Conservation (phyloP, 2,888 invertebrate genomes). For the Bellardia pandia region DNA sequence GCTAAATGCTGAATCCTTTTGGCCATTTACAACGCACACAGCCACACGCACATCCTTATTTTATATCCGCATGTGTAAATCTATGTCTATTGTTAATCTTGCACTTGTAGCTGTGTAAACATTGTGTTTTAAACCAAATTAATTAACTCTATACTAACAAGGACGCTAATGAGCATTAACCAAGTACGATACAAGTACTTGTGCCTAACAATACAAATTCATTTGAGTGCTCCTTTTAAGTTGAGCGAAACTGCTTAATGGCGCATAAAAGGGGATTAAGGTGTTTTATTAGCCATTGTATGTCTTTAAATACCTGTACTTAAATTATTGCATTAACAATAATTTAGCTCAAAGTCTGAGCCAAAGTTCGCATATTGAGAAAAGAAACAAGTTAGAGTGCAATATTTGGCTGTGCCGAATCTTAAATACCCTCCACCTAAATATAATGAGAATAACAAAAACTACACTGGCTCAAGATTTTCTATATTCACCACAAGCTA, state of each 20-base stretch:
- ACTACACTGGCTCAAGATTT: too few relatives aligned
- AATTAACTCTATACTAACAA: conserved; percentile 48
- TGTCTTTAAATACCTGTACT: neutral
- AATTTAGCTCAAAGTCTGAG: too few relatives aligned
- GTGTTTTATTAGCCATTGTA: conserved; percentile 29
- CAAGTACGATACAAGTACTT: neutral
- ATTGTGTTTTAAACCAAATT: conserved; percentile 43
- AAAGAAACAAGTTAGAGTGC: too few relatives aligned
- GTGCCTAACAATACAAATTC: neutral
- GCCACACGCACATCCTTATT: conserved; percentile 16
- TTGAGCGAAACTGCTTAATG: conserved; percentile 34
- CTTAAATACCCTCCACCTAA: too few relatives aligned
- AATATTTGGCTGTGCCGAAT: too few relatives aligned
- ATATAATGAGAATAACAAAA: too few relatives aligned
- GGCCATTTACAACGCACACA: conserved; percentile 6
- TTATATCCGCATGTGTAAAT: neutral
- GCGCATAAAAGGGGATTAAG: conserved; percentile 30
- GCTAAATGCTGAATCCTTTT: conserved; percentile 15
- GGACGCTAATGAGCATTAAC: conserved; percentile 26
- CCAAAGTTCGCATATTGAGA: too few relatives aligned
- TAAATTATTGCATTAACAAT: too few relatives aligned
- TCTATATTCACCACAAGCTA: too few relatives aligned
- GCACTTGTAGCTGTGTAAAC: conserved; percentile 27
- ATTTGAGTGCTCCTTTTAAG: conserved; percentile 13
- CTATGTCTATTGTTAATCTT: neutral